Conservation (phyloP, 2,113 vertebrate genomes). For the Dicentrarchus labrax region DNA sequence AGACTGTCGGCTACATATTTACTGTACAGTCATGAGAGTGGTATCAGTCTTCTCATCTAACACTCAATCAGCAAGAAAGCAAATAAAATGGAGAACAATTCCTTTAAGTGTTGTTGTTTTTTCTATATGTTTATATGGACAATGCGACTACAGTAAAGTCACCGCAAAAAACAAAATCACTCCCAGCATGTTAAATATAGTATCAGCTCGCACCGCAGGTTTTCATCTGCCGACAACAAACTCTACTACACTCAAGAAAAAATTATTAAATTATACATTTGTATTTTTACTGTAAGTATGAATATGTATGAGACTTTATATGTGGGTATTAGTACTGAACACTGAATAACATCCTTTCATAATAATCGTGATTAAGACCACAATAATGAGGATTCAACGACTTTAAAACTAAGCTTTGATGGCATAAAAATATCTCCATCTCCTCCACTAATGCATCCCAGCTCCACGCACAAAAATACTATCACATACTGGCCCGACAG, state of each 20-base stretch:
- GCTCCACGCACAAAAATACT: slow-evolving; percentile 16
- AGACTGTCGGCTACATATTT: not conserved
- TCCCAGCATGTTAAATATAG: not conserved
- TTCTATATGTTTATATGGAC: not conserved
- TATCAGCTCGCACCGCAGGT: not conserved
- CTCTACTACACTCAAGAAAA: not conserved
- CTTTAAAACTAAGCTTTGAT: slow-evolving; percentile 6
- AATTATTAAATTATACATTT: not conserved
- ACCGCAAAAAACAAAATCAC: not conserved
- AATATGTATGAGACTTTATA: not conserved
- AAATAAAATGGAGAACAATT: not conserved
- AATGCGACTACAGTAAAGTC: not conserved
- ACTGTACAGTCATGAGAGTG: not conserved
- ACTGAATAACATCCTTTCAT: not conserved
- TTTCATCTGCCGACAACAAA: not conserved
- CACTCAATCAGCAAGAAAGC: not conserved
- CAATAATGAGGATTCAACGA: slow-evolving; percentile 31
- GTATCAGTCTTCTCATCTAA: not conserved
- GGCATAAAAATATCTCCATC: slow-evolving; percentile 15
- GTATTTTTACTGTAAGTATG: not conserved
- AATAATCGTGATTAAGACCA: not conserved
- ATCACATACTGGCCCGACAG: slow-evolving; percentile 7
- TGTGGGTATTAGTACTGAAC: not conserved
- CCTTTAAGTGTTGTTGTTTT: not conserved
- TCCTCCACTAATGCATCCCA: slow-evolving; percentile 34